Evolutionary conservation across 2,113 vertebrate species (phyloP).

Genomic region (Lanius collurio): DNA sequence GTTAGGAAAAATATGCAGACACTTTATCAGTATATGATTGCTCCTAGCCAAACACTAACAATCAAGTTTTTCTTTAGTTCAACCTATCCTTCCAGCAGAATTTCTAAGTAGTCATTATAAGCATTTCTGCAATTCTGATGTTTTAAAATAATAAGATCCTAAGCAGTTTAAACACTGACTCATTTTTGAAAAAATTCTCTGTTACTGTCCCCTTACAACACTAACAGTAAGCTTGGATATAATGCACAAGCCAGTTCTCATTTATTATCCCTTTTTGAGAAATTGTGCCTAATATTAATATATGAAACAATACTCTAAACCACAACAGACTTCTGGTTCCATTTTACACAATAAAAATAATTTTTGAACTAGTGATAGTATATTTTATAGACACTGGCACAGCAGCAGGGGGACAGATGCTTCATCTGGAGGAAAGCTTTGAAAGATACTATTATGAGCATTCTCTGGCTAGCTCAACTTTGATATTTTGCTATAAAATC

Average conservation of each 20-base stretch:
- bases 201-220: neutral
- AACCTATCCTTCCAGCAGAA: neutral
- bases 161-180: neutral
- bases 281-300: neutral
- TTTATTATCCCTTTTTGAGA: neutral
- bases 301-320: conserved; percentile 7
- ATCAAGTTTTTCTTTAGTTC: neutral
- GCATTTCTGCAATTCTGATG: neutral
- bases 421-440: conserved; percentile 14
- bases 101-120: neutral
- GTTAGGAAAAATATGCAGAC: neutral
- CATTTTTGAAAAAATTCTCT: neutral
- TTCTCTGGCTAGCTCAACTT: neutral
- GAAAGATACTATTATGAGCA: conserved; percentile 2
- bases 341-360: neutral
- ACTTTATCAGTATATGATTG: neutral
- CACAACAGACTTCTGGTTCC: neutral
- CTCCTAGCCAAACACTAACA: neutral
- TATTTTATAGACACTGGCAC: neutral
- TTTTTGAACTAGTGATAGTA: neutral
- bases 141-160: neutral
- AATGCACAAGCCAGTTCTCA: neutral
- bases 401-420: neutral
- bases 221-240: neutral
- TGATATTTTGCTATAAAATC: neutral